A percentile compares a stretch with the other conserved stretches of the same genome.
Evolutionary conservation across 2,888 invertebrate genomes (phyloP).

Genomic region (Hypomecis punctinalis): DNA sequence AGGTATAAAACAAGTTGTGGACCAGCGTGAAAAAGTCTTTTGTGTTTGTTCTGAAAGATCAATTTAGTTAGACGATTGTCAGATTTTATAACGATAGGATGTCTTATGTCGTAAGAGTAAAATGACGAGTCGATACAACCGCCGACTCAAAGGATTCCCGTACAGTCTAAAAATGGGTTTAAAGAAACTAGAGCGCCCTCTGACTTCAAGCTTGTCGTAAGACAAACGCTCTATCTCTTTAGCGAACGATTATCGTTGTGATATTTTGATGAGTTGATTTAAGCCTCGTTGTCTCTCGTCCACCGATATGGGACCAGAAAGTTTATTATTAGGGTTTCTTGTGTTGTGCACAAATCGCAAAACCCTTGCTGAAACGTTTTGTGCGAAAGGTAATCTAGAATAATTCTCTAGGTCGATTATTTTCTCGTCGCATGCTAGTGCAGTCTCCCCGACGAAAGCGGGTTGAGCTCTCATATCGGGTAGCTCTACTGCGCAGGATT

Average conservation of each 20-base stretch:
- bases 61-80: no score
- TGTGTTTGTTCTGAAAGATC: no score
- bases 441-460: constrained; percentile 2
- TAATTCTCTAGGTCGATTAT: neutral
- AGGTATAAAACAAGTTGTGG: no score
- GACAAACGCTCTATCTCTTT: neutral
- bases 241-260: neutral
- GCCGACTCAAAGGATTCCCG: no score
- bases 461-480: constrained; percentile 2
- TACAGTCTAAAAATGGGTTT: neutral
- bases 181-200: neutral
- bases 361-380: neutral
- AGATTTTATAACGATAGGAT: no score
- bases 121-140: no score
- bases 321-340: neutral
- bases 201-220: neutral
- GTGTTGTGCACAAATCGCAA: constrained; percentile 1
- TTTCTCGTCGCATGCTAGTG: neutral
- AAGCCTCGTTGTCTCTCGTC: neutral
- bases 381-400: no score
- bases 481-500: no score
- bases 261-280: neutral
- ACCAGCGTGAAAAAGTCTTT: no score
- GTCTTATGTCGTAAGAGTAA: no score
- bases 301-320: neutral